Evolutionary conservation across 1,140 invertebrate genomes (phyloP).

Genomic region (Drosophila sp.): DNA sequence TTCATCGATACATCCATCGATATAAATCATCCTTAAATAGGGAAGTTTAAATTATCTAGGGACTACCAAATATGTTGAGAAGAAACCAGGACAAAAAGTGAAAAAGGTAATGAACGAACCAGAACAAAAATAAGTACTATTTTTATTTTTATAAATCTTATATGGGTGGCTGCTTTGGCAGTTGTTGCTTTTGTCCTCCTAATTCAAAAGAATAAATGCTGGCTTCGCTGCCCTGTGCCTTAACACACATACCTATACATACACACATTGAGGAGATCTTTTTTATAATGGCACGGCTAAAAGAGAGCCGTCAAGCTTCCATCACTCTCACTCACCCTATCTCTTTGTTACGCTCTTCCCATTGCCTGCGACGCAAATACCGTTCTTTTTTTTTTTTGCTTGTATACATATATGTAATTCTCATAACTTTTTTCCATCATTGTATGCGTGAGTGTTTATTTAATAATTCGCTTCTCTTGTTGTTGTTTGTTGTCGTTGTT

Average conservation of each 20-base stretch:
- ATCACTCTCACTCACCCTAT: constrained; percentile 36
- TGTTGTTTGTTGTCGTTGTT: constrained; percentile 30
- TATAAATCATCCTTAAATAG: too few species aligned
- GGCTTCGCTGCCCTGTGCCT: constrained; percentile 33
- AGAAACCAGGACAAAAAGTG: too few species aligned
- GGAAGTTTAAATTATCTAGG: too few species aligned
- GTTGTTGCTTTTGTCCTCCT: constrained; percentile 6
- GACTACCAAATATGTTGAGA: too few species aligned
- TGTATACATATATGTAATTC: constrained; percentile 52
- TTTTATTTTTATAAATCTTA: background rate
- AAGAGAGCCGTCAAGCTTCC: constrained; percentile 34
- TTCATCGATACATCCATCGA: too few species aligned
- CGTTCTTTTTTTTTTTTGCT: constrained; percentile 65
- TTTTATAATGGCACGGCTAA: constrained; percentile 3
- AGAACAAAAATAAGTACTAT: too few species aligned
- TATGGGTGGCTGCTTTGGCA: background rate
- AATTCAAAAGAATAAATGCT: background rate
- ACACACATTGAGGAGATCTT: constrained; percentile 11
- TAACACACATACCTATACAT: constrained; percentile 32
- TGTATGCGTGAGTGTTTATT: constrained; percentile 68
- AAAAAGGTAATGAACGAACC: too few species aligned
- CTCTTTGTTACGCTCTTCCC: constrained; percentile 15
- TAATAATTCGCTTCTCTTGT: constrained; percentile 66
- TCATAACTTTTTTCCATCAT: constrained; percentile 60
- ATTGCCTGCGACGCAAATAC: constrained; percentile 76